Percentiles rank a stretch among this genome's conserved stretches.
phyloP scores from a whole-genome alignment of 2,888 invertebrate species.

The Keiferia lycopersicella region DNA sequence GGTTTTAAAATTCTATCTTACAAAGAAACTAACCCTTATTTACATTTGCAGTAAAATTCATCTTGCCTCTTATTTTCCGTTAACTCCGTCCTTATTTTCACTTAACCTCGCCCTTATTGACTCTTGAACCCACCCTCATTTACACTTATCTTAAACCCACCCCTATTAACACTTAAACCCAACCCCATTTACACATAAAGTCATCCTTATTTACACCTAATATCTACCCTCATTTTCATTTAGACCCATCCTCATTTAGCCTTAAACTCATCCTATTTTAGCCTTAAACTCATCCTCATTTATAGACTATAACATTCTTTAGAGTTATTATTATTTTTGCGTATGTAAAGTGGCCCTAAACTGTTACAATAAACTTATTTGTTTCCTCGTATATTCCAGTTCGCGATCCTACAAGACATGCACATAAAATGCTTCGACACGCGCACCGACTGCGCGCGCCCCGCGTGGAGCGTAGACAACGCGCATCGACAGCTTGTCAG shows the following conservation, averaged over 20 bases:
- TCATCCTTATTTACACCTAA: neutral
- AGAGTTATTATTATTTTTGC: too few relatives aligned
- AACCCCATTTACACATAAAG: neutral
- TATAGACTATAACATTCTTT: too few relatives aligned
- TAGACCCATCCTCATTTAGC: conserved; percentile 77
- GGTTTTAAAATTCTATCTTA: too few relatives aligned
- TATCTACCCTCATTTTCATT: neutral
- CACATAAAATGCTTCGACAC: conserved; percentile 94
- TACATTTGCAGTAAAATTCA: too few relatives aligned
- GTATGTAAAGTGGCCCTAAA: too few relatives aligned
- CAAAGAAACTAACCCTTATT: neutral
- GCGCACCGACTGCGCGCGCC: conserved; percentile 85
- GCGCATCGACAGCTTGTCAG: conserved; percentile 94
- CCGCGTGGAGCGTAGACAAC: conserved; percentile 91
- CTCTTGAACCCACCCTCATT: neutral
- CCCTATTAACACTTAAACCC: too few relatives aligned
- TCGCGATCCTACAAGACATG: conserved; percentile 93
- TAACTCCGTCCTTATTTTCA: too few relatives aligned
- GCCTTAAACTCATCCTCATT: too few relatives aligned
- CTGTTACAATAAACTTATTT: too few relatives aligned
- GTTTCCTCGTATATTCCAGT: conserved; percentile 69
- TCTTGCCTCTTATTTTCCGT: too few relatives aligned
- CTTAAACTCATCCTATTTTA: conserved; percentile 69
- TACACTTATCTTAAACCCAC: too few relatives aligned
- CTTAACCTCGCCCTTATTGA: neutral